phyloP scores from a whole-genome alignment of 2,888 invertebrate species.

The Thecophora atra region DNA sequence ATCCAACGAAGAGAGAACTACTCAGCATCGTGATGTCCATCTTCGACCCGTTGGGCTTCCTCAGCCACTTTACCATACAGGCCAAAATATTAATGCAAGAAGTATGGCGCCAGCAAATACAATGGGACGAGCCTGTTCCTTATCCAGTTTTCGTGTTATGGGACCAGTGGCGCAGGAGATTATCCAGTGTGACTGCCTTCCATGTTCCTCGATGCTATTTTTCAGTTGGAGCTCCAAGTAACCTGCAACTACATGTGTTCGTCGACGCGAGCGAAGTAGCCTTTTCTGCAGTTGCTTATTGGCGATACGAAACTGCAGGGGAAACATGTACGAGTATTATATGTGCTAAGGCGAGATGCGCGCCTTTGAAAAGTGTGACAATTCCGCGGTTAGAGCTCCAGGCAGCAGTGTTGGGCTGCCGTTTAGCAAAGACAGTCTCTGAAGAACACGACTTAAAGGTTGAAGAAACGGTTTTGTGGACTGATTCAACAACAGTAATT shows the following conservation, averaged over 20 bases:
- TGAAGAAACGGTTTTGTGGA: slow-evolving; percentile 4
- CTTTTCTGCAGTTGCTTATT: slow-evolving; percentile 17
- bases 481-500: slow-evolving; percentile 20
- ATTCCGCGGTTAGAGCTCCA: slow-evolving; percentile 18
- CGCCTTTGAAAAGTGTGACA: slow-evolving; percentile 38
- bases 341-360: slow-evolving; percentile 33
- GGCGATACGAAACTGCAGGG: background rate
- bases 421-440: slow-evolving; percentile 24
- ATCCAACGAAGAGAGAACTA: no score
- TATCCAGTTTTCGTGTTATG: background rate
- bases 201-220: slow-evolving; percentile 14
- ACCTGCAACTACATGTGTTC: slow-evolving; percentile 1
- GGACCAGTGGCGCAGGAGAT: background rate
- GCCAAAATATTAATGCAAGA: background rate
- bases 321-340: background rate
- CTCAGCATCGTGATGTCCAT: slow-evolving; percentile 36
- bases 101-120: slow-evolving; percentile 8
- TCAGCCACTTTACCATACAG: background rate
- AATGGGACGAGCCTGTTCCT: slow-evolving; percentile 30
- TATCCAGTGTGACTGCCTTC: background rate
- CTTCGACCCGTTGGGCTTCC: slow-evolving; percentile 26
- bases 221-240: background rate
- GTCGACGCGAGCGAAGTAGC: slow-evolving; percentile 10
- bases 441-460: slow-evolving; percentile 23
- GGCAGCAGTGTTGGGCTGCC: slow-evolving; percentile 41